Conservation (phyloP, 2,113 vertebrate genomes). For the Corvus hawaiiensis region DNA sequence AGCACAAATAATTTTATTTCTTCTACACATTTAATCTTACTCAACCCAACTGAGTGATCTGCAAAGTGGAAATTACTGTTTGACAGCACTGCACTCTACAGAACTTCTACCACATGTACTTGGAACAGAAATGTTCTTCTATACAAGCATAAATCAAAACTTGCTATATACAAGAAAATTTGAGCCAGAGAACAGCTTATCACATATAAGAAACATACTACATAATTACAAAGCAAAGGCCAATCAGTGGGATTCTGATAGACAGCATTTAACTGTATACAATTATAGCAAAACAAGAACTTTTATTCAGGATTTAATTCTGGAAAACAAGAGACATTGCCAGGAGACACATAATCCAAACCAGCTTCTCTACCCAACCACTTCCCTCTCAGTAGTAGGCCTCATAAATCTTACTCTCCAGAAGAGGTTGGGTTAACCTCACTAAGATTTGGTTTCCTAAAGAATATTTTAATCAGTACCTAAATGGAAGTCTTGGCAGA, state of each 20-base stretch:
- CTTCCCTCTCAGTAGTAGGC: background rate
- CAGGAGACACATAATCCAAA: slow-evolving; percentile 20
- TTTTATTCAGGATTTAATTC: background rate
- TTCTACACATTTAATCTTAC: background rate
- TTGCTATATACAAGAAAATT: background rate
- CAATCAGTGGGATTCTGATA: background rate
- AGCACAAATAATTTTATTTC: background rate
- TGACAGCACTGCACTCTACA: background rate
- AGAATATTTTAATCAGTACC: background rate
- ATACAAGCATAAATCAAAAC: background rate
- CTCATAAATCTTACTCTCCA: slow-evolving; percentile 18
- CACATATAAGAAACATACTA: background rate
- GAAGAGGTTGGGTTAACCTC: slow-evolving; percentile 26
- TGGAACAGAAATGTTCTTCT: background rate
- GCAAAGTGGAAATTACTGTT: background rate
- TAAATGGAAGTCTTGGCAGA: background rate
- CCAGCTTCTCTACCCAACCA: background rate
- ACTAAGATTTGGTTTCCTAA: background rate
- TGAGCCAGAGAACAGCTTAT: background rate
- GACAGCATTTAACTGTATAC: background rate
- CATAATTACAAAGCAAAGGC: background rate
- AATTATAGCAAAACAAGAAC: background rate
- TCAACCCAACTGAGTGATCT: background rate
- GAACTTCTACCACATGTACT: background rate
- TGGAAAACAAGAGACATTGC: background rate